Evolutionary conservation across 2,888 invertebrate species (phyloP), one percentile per base, ranked within the genome.

Genomic region (Ecdyonurus torrentis): DNA sequence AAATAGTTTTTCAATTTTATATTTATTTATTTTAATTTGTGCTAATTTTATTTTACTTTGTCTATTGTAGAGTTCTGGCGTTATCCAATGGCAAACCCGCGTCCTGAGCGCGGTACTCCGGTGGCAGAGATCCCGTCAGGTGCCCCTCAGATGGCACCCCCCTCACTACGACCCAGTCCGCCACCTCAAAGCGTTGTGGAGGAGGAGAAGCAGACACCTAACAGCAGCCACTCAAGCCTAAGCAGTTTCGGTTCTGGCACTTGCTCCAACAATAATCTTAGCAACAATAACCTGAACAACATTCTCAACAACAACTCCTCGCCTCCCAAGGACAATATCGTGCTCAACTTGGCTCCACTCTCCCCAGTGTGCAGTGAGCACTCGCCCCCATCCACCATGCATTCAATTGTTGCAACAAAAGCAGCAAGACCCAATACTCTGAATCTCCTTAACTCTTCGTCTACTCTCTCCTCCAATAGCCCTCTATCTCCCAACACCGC

Each of bases 371-470:
- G n/a, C n/a, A 23, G 37, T 58, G 1, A 19, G 23, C 20, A 24
- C 62, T 2, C 64, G 24, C 59, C 65, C 23, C 59, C 65, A 59
- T 60, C 66, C 23, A 61, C 66, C 63, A n/a, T n/a, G n/a, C n/a
- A n/a, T n/a, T 66, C 66, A 18, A 55, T 64, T 24, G 61, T 37
- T 23, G 62, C 66, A 60, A 62, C 63, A 50, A 52, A 59, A 58
- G 58, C 63, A 1, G 88, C 89, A 68, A 87, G 90, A 70, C 90
- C 90, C 61, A 90, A 88, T 73, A 90, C 90, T 52, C 76, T 91
- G 66, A 90, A 87, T 76, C 81, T 91, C 69, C 80, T 83, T 70
- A 80, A 79, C 66, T 81, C 80, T 70, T 66, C 67, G n/a, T 67
- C 68, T 24, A 64, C 62, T 0, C 52, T 52, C 1, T 1, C 62